Evolutionary conservation across 2,888 invertebrate species (phyloP).

Genomic region (Pogonocherus hispidulus): DNA sequence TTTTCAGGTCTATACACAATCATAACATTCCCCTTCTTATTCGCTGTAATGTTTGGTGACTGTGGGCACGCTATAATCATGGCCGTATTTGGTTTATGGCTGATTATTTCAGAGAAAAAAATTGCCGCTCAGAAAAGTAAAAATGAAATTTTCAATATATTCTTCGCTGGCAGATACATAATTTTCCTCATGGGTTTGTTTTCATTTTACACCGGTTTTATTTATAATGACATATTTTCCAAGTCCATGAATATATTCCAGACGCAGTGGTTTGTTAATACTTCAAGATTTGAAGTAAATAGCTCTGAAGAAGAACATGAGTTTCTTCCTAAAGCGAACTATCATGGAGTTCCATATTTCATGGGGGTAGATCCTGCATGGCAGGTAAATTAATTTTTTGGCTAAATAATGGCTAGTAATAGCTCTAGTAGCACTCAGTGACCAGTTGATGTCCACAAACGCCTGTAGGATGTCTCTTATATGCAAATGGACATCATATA

Average conservation of each 20-base stretch:
- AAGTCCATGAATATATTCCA: slow-evolving; percentile 83
- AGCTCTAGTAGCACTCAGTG: too few species aligned
- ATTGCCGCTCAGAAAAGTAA: slow-evolving; percentile 78
- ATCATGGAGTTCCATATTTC: slow-evolving; percentile 73
- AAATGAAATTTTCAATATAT: slow-evolving; percentile 83
- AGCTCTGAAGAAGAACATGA: slow-evolving; percentile 54
- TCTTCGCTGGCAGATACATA: slow-evolving; percentile 84
- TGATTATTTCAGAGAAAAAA: slow-evolving; percentile 85
- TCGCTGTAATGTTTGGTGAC: slow-evolving; percentile 98
- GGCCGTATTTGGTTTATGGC: slow-evolving; percentile 83
- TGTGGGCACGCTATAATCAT: slow-evolving; percentile 91
- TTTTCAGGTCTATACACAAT: slow-evolving; percentile 70
- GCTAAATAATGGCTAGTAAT: too few species aligned
- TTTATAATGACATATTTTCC: slow-evolving; percentile 87
- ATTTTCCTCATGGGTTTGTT: slow-evolving; percentile 83
- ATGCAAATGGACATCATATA: too few species aligned
- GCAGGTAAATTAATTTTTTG: slow-evolving; percentile 74
- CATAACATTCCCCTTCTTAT: slow-evolving; percentile 95
- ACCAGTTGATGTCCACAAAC: too few species aligned
- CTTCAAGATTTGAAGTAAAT: slow-evolving; percentile 33
- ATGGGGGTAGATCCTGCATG: slow-evolving; percentile 83
- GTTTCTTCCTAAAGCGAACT: slow-evolving; percentile 68
- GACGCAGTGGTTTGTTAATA: slow-evolving; percentile 72
- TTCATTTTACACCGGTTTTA: slow-evolving; percentile 82
- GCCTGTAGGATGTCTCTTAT: too few species aligned